Base-by-base conservation (phyloP, 23 tunicate genomes). In the Diplosoma virens region DNA sequence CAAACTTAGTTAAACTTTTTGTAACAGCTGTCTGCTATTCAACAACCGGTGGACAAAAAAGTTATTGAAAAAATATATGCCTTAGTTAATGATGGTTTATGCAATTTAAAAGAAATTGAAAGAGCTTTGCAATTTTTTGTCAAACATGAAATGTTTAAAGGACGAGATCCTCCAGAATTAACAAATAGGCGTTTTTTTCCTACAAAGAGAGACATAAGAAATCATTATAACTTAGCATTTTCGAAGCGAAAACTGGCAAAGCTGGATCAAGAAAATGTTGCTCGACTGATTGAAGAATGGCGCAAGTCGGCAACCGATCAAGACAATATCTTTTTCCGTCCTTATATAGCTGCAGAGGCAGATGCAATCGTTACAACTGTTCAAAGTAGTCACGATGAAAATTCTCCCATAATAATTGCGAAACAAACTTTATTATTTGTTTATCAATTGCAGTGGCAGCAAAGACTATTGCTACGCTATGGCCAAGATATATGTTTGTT, bases 401-500 rank as follows among this genome's bases (percentile, higher is more conserved):
- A 32, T 7, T 1, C 22, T 1, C 37, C 67, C 18, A 3, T 30
- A 1, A 34, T 59, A 0, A 24, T 25, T 1, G n/a, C 24, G 1
- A 33, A 24, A 11, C 55, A 58, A 36, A 34, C 53, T 0, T 9
- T 77, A 1, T 34, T 77, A 54, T 77, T 77, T 60, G 81, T 77
- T 14, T 70, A 76, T 76, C 81, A 76, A 58, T 5, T 76, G 58
- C 11, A 71, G 46, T 77, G 81, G 81, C 81, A 77, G 31, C 5
- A 33, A n/a, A 23, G 71, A 1, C 37, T 77, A 4, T 33, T 77
- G 30, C 32, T 32, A 5, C 71, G 81, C 2, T 77, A 77, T 58
- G 81, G 81, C 4, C 81, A 60, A 34, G 69, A 60, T 22, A 77
- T 77, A 9, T 77, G 81, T 60, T 33, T 77, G 17, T 9, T 77